These are phyloP conservation scores for Hypselothyrea guttata DNA, from an alignment of 2,888 invertebrate genomes.

Conservation along the genomic window DNA sequence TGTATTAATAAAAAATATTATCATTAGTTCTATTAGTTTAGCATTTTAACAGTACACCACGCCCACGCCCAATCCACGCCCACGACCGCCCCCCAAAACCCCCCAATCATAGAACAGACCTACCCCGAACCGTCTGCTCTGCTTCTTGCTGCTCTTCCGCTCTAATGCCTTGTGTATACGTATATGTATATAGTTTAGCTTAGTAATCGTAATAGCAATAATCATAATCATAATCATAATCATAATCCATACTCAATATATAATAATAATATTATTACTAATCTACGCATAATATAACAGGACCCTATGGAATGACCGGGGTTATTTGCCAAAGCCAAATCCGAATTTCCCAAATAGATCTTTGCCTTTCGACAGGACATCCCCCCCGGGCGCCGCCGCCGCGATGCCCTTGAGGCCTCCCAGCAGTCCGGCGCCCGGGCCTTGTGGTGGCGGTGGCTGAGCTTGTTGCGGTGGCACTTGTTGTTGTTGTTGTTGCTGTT, in stretches of 20 bases:
- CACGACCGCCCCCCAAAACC: constrained; percentile 12
- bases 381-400: constrained; percentile 92
- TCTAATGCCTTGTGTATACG: constrained; percentile 2
- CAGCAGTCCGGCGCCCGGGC: constrained; percentile 91
- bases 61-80: constrained; percentile 20
- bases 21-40: constrained; percentile 54
- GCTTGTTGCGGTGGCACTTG: constrained; percentile 82
- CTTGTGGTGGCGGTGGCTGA: constrained; percentile 80
- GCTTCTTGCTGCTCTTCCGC: too few species aligned
- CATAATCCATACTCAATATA: constrained; percentile 20
- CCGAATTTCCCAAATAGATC: constrained; percentile 92
- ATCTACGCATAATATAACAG: constrained; percentile 79
- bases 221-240: constrained; percentile 62
- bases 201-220: constrained; percentile 73
- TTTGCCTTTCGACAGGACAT: constrained; percentile 95
- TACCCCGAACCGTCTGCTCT: constrained; percentile 16
- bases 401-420: constrained; percentile 95
- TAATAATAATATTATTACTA: constrained; percentile 69
- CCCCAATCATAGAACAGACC: too few species aligned
- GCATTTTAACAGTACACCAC: constrained; percentile 48
- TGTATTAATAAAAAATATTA: constrained; percentile 79
- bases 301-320: constrained; percentile 81
- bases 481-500: constrained; percentile 78
- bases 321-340: constrained; percentile 92
- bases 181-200: constrained; percentile 54